Evolutionary conservation across 2,113 vertebrate genomes (phyloP).

Genomic region (Callaeas wilsoni): DNA sequence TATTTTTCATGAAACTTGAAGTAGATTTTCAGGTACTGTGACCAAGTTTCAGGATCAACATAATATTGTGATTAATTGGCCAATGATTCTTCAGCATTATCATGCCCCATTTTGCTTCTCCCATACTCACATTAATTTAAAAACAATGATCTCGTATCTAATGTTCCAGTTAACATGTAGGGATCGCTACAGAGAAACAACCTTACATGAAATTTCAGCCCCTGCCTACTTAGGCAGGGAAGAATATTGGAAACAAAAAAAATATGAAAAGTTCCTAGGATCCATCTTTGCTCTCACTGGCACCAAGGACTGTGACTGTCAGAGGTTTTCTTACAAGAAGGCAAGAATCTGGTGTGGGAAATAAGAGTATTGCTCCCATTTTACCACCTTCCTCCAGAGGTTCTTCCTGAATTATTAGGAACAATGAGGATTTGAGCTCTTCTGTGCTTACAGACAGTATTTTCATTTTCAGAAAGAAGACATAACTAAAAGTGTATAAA

Average conservation of each 20-base stretch:
- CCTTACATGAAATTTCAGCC: neutral
- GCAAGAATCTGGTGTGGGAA: neutral
- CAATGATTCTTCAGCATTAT: neutral
- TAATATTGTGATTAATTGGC: fast-evolving
- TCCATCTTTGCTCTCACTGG: neutral
- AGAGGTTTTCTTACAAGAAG: neutral
- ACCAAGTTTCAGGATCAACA: neutral
- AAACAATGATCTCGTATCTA: neutral
- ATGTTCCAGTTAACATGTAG: neutral
- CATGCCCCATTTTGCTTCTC: neutral
- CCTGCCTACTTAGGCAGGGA: neutral
- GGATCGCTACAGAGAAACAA: neutral
- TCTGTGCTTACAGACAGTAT: neutral
- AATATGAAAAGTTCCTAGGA: neutral
- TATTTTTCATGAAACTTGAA: neutral
- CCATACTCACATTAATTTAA: neutral
- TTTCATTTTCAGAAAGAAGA: neutral
- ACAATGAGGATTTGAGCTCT: neutral
- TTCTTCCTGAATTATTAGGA: neutral
- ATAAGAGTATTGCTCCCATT: neutral
- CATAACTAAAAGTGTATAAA: neutral
- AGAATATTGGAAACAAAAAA: neutral
- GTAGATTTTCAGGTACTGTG: fast-evolving
- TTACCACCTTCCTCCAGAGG: neutral
- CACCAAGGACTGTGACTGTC: neutral